phyloP scores from a whole-genome alignment of 2,888 invertebrate genomes.

The Agonum fuliginosum region DNA sequence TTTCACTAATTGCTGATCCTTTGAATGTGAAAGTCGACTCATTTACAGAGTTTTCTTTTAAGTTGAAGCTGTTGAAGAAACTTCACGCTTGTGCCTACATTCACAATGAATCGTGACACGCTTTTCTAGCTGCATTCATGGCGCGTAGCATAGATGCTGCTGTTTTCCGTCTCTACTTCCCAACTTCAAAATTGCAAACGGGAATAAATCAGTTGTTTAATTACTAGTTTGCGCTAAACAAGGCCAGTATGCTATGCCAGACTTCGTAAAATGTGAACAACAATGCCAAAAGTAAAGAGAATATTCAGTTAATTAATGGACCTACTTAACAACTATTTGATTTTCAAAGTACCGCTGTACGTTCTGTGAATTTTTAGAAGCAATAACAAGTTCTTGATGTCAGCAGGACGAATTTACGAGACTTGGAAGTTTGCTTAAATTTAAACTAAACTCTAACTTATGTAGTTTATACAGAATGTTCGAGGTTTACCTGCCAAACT shows the following conservation, averaged over 20 bases:
- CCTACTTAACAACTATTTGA: constrained; percentile 38
- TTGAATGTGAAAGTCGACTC: constrained; percentile 40
- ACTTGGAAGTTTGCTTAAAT: constrained; percentile 1
- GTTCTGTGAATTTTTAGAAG: constrained; percentile 24
- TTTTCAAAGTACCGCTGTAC: constrained; percentile 8
- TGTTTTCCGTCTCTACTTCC: constrained; percentile 8
- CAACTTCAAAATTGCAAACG: constrained; percentile 45
- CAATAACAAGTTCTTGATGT: neutral
- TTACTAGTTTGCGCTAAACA: constrained; percentile 36
- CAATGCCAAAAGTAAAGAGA: constrained; percentile 36
- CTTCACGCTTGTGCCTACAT: constrained; percentile 47
- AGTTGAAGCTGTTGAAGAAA: constrained; percentile 34
- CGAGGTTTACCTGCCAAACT: too few relatives aligned
- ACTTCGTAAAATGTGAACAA: neutral
- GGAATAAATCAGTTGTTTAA: constrained; percentile 49
- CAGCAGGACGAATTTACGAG: constrained; percentile 5
- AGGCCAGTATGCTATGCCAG: constrained; percentile 7
- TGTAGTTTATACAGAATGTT: too few relatives aligned
- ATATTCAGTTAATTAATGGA: constrained; percentile 47
- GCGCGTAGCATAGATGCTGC: constrained; percentile 22
- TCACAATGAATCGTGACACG: constrained; percentile 37
- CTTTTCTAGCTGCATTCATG: constrained; percentile 17
- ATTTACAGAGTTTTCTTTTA: constrained; percentile 51
- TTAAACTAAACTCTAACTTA: too few relatives aligned
- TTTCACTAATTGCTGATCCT: constrained; percentile 47